Evolutionary conservation across 2,113 vertebrate genomes (phyloP), one percentile per base, ranked within the genome.

Genomic region (Propithecus coquereli): DNA sequence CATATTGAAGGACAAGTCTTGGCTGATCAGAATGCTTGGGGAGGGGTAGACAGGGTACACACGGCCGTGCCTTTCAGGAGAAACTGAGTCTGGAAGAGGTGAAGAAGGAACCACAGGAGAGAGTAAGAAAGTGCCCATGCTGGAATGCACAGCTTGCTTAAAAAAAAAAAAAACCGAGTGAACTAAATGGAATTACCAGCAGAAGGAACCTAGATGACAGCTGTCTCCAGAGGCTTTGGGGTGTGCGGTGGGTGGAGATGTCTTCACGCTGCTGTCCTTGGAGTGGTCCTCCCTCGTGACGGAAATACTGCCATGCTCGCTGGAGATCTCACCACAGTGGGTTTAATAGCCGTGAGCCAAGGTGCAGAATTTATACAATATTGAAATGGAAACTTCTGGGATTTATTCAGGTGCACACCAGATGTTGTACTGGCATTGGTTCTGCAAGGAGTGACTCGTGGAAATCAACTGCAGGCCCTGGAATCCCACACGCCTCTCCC

Each of bases 391-490:
- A 97, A 94, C 47, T 63, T 94, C 59, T 91, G 79, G 70, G 52
- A 94, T 98, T 98, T 97, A 94, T 71, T 98, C 98, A 98, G 97
- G 97, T 98, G 98, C 93, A 63, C 6, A 18, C 97, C 97, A 98
- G 98, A 98, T 98, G 98, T 96, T 76, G 61, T 5, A 16, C n/a
- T 76, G 71, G 88, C 52, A 59, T 45, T 93, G 76, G 71, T 84
- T 25, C 83, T 40, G 17, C 27, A 37, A 89, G 65, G 70, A 96
- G 57, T 79, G 59, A 93, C 92, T 91, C 61, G 90, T 82, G 68
- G 80, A 96, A 97, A 96, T 96, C 92, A 97, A 80, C 74, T 82
- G 16, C 82, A 93, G 63, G 65, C 87, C 82, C 85, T 82, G 63
- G 82, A 85, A 95, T 95, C 85, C 68, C 74, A 73, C 45, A 40